Conservation (phyloP, 2,797 vertebrate species). For the Sciurus carolinensis region DNA sequence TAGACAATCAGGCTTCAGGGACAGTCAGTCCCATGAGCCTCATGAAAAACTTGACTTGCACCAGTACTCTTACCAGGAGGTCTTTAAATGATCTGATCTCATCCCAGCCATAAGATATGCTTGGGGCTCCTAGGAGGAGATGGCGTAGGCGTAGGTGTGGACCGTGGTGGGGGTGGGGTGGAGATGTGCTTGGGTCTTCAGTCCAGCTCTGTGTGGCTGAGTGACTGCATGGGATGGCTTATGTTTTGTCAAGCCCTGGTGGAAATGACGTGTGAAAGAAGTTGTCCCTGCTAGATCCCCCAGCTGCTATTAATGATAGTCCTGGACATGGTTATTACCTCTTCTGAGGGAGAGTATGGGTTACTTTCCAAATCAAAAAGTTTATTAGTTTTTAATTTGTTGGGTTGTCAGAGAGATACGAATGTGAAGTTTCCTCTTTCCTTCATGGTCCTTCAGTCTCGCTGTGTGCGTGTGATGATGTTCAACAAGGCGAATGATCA, state of each 20-base stretch:
- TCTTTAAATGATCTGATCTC: not conserved
- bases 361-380: constrained; percentile 59
- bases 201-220: not conserved
- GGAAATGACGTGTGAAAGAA: not conserved
- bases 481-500: not conserved
- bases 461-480: not conserved
- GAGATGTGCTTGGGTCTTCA: fast-evolving
- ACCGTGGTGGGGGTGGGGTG: fast-evolving
- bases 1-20: not conserved
- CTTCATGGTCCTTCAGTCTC: not conserved
- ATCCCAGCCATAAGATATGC: not conserved
- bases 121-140: not conserved
- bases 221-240: not conserved
- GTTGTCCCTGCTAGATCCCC: not conserved
- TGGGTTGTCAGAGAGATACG: constrained; percentile 53
- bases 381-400: constrained; percentile 63
- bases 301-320: not conserved
- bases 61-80: not conserved
- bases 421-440: not conserved
- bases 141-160: not conserved
- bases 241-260: not conserved
- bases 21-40: not conserved
- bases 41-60: not conserved
- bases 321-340: not conserved
- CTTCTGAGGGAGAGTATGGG: not conserved